Base-by-base conservation (phyloP, 2,113 vertebrate genomes). In the Trogon surrucura region DNA sequence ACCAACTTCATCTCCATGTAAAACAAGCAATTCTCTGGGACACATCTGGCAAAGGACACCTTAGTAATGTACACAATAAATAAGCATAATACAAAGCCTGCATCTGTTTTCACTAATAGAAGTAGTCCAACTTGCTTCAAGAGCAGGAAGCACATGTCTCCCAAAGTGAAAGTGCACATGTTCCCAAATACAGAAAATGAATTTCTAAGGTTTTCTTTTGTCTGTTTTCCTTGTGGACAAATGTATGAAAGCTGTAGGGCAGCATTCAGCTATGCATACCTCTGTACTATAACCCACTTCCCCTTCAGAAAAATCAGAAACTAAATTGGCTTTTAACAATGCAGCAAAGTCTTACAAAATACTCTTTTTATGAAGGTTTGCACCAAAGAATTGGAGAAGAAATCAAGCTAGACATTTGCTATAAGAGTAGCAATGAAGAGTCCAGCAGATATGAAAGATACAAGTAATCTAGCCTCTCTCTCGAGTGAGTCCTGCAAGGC, bases 361-460 rank as follows among this genome's bases (percentile, higher is more conserved):
- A 83, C 38, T 32, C 32, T 29, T 72, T 62, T 93, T 60, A 51
- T 83, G 41, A 41, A 88, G 26, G 38, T 82, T 88, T 80, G 13
- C 25, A 83, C 30, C 80, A 89, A 88, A 91, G 61, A 90, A 91
- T 32, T 67, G 38, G n/a, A 92, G 72, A 78, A 92, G 44, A 44
- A 85, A 90, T 89, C 73, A 89, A 96, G 48, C 21, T 15, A 84
- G 71, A 47, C 67, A 61, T 89, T 74, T 92, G 57, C 64, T 89
- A 78, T n/a, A 89, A 90, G 47, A 66, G 56, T 16, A 91, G 62
- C 64, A 97, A 91, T 80, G 65, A 94, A 94, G 54, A 87, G 14
- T 16, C 30, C 60, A 75, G 74, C 16, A 79, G 74, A 85, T 80
- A 91, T 50, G 91, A 64, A 93, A 91, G 67, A 89, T 14, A 86